A percentile compares a stretch with the other conserved stretches of the same genome.
Evolutionary conservation across 2,888 invertebrate species (phyloP).

Genomic region (Perizoma flavofasciatum): DNA sequence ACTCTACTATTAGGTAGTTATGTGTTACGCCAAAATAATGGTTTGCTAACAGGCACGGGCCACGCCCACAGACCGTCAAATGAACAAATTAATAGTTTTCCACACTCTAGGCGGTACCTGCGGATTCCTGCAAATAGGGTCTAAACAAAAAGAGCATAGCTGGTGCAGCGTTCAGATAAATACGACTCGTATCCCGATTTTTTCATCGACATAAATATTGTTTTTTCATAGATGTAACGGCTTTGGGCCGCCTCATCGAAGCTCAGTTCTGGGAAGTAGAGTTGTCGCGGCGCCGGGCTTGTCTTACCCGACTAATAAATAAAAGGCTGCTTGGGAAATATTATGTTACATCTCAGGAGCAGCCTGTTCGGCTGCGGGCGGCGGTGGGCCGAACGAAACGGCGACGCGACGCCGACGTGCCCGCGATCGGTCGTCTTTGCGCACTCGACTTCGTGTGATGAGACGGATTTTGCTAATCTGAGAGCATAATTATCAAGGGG

Average conservation of each 20-base stretch:
- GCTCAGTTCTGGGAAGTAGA: conserved; percentile 75
- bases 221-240: conserved; percentile 80
- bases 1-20: conserved; percentile 23
- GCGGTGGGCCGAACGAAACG: conserved; percentile 43
- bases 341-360: conserved; percentile 73
- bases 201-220: conserved; percentile 81
- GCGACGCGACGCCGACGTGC: conserved; percentile 34
- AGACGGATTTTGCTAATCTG: conserved; percentile 56
- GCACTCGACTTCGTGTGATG: conserved; percentile 67
- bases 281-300: conserved; percentile 77
- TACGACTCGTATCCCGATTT: conserved; percentile 74
- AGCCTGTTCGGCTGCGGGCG: conserved; percentile 69
- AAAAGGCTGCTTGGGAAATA: conserved; percentile 82
- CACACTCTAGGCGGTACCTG: conserved; percentile 66
- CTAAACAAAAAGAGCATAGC: conserved; percentile 75
- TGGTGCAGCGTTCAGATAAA: conserved; percentile 74
- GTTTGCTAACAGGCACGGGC: conserved; percentile 47
- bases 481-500: conserved; percentile 11
- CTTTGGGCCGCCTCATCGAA: conserved; percentile 73
- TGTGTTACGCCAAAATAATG: conserved; percentile 31
- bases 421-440: conserved; percentile 60
- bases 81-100: conserved; percentile 72
- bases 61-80: conserved; percentile 63
- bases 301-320: conserved; percentile 75
- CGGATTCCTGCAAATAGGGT: conserved; percentile 75